A percentile compares a stretch with the other conserved stretches of the same genome.
phyloP scores from a whole-genome alignment of 92 coral and sea anemone species.

The Epizoanthus stellaris region DNA sequence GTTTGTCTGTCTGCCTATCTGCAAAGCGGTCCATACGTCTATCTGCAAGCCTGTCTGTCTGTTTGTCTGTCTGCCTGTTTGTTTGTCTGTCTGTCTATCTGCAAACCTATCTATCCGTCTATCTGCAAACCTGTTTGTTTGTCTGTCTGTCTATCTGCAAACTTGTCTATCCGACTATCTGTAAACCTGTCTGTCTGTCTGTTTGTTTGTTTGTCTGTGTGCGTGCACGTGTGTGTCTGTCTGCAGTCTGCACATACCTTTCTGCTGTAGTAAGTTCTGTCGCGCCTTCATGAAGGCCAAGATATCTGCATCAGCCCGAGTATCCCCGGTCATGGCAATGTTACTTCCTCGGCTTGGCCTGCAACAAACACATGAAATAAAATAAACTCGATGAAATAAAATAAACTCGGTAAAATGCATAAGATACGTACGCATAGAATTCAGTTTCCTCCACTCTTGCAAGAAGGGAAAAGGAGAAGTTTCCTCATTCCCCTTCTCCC shows the following conservation, averaged over 20 bases:
- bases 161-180: background rate
- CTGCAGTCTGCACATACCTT: constrained; percentile 59
- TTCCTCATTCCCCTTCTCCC: too few relatives aligned
- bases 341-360: constrained; percentile 22
- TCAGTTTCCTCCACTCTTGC: background rate
- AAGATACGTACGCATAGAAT: background rate
- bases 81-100: background rate
- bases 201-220: background rate
- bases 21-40: too few relatives aligned
- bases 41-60: too few relatives aligned
- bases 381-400: background rate
- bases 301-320: constrained; percentile 93
- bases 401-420: too few relatives aligned
- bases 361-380: constrained; percentile 8
- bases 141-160: background rate
- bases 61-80: background rate
- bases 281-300: constrained; percentile 92
- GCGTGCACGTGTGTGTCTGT: background rate
- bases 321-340: constrained; percentile 84
- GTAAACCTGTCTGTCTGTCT: background rate
- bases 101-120: background rate
- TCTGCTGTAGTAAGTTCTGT: constrained; percentile 86
- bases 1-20: too few relatives aligned
- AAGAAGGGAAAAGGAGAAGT: background rate
- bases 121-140: background rate